Evolutionary conservation across 2,797 vertebrate genomes (phyloP).

Genomic region (Gambusia yucatana): DNA sequence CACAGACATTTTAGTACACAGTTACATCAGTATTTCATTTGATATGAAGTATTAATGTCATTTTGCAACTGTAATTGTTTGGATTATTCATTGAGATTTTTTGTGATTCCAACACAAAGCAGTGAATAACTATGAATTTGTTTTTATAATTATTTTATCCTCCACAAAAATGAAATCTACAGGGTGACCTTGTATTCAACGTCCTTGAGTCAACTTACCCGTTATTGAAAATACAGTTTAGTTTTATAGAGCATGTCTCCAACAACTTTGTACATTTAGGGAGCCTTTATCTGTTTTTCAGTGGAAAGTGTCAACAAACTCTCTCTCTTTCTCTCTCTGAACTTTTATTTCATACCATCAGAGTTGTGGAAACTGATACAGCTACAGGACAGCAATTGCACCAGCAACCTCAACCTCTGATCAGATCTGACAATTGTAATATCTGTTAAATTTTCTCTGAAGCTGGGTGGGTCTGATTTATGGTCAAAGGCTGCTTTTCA

Average conservation of each 20-base stretch:
- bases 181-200: neutral
- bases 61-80: neutral
- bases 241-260: too few relatives aligned
- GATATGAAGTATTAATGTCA: neutral
- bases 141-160: neutral
- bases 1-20: neutral
- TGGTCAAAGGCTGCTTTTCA: constrained; percentile 44
- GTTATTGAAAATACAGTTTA: too few relatives aligned
- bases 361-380: neutral
- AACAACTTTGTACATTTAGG: too few relatives aligned
- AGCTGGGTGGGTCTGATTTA: constrained; percentile 49
- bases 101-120: neutral
- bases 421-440: neutral
- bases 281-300: too few relatives aligned
- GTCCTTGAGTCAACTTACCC: neutral
- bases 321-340: neutral
- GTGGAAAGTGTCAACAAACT: neutral
- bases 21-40: neutral
- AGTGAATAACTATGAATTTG: neutral
- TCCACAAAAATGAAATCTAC: too few relatives aligned
- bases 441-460: neutral
- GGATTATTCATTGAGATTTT: neutral
- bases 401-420: neutral
- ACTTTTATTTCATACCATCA: neutral
- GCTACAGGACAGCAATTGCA: neutral